A percentile compares a stretch with the other conserved stretches of the same genome.
Evolutionary conservation across 2,888 invertebrate species (phyloP).

Genomic region (Trissolcus brochymenae): DNA sequence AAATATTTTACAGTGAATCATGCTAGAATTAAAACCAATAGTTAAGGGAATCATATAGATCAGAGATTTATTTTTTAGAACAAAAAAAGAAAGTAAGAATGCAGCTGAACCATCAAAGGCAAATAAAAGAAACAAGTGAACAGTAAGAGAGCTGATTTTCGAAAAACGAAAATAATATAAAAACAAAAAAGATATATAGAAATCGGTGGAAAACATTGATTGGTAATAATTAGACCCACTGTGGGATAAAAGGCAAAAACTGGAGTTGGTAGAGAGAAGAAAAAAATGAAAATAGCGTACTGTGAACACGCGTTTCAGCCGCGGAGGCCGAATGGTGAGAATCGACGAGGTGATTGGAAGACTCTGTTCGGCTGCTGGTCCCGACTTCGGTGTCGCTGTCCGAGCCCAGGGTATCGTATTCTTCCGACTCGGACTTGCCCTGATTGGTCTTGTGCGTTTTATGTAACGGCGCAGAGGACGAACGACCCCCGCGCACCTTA

Average conservation of each 20-base stretch:
- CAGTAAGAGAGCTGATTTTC: neutral
- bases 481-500: conserved; percentile 76
- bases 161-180: conserved; percentile 8
- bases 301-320: conserved; percentile 76
- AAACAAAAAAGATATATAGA: neutral
- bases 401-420: conserved; percentile 90
- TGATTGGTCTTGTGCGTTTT: conserved; percentile 86
- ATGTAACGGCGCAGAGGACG: conserved; percentile 76
- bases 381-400: conserved; percentile 88
- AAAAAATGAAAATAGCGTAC: conserved; percentile 67
- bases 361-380: conserved; percentile 77
- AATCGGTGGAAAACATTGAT: neutral
- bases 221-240: neutral
- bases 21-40: neutral
- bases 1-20: conserved; percentile 7
- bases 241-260: conserved; percentile 14
- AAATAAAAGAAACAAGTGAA: neutral
- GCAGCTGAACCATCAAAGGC: neutral
- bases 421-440: conserved; percentile 96
- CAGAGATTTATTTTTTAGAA: neutral
- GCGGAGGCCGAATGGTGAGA: conserved; percentile 75
- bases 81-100: neutral
- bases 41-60: neutral
- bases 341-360: conserved; percentile 77
- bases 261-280: conserved; percentile 35